A percentile compares a stretch with the other conserved stretches of the same genome.
phyloP scores from a whole-genome alignment of 1,140 invertebrate species.

The Drosophila nikananu region DNA sequence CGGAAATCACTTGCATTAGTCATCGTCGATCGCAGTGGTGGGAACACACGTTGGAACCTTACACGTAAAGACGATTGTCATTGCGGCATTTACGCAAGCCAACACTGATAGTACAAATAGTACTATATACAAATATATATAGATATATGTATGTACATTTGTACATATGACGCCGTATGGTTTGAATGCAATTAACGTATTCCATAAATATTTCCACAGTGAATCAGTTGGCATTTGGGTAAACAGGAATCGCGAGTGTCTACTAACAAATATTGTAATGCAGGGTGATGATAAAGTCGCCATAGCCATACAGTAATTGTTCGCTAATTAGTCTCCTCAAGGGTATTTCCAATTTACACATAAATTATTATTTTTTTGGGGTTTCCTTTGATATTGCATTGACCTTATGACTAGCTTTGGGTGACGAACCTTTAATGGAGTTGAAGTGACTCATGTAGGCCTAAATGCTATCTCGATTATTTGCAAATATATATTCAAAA shows the following conservation, averaged over 20 bases:
- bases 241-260: slow-evolving; percentile 28
- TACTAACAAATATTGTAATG: slow-evolving; percentile 11
- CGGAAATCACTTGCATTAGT: slow-evolving; percentile 81
- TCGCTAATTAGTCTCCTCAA: slow-evolving; percentile 9
- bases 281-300: background rate
- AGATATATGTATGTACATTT: background rate
- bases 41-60: slow-evolving; percentile 30
- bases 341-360: slow-evolving; percentile 19
- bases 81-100: slow-evolving; percentile 59
- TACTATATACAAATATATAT: slow-evolving; percentile 6
- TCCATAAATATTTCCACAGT: slow-evolving; percentile 52
- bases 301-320: slow-evolving; percentile 8
- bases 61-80: slow-evolving; percentile 55
- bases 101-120: slow-evolving; percentile 53
- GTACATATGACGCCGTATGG: slow-evolving; percentile 18
- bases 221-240: slow-evolving; percentile 35
- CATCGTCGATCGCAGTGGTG: slow-evolving; percentile 34
- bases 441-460: slow-evolving; percentile 5
- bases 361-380: slow-evolving; percentile 12
- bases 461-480: background rate
- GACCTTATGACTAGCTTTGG: background rate
- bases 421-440: background rate
- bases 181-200: slow-evolving; percentile 65
- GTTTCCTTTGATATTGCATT: slow-evolving; percentile 15
- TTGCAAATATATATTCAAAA: background rate